Evolutionary conservation across 2,888 invertebrate genomes (phyloP).

Genomic region (Orchesellides sinensis): DNA sequence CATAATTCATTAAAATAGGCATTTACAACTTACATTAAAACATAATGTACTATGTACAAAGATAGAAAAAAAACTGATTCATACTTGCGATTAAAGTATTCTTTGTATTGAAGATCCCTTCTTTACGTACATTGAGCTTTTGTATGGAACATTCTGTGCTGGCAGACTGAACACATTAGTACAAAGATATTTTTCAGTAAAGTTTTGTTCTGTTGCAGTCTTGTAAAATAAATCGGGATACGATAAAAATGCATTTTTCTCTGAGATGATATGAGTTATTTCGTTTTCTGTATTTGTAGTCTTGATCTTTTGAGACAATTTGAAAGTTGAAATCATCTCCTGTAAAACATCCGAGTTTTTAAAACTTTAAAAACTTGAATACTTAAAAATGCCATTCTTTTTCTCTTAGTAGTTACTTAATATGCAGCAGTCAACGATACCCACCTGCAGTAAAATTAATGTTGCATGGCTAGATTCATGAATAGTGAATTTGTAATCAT

Average conservation of each 20-base stretch:
- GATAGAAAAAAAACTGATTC: not conserved
- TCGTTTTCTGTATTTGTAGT: conserved; percentile 50
- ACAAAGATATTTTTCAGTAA: conserved; percentile 57
- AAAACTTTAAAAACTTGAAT: not conserved
- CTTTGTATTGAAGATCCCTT: conserved; percentile 63
- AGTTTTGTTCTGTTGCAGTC: conserved; percentile 56
- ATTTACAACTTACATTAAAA: too few relatives aligned
- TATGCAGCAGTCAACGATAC: not conserved
- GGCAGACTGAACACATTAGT: conserved; percentile 23
- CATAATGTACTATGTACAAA: not conserved
- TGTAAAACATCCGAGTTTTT: conserved; percentile 3
- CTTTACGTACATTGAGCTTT: conserved; percentile 64
- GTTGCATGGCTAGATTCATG: conserved; percentile 57
- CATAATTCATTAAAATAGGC: not conserved
- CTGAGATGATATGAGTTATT: conserved; percentile 48
- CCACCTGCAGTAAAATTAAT: conserved; percentile 27
- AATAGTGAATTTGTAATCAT: conserved; percentile 53
- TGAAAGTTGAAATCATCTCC: conserved; percentile 39
- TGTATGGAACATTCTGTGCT: conserved; percentile 44
- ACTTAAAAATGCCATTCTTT: not conserved
- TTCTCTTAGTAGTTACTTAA: not conserved
- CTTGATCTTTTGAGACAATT: conserved; percentile 34
- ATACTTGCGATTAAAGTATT: conserved; percentile 66
- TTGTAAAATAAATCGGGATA: conserved; percentile 64
- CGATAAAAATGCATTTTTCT: conserved; percentile 45